A percentile compares a stretch with the other conserved stretches of the same genome.
Evolutionary conservation across 2,888 invertebrate species (phyloP).

Genomic region (Entomobrya multifasciata): DNA sequence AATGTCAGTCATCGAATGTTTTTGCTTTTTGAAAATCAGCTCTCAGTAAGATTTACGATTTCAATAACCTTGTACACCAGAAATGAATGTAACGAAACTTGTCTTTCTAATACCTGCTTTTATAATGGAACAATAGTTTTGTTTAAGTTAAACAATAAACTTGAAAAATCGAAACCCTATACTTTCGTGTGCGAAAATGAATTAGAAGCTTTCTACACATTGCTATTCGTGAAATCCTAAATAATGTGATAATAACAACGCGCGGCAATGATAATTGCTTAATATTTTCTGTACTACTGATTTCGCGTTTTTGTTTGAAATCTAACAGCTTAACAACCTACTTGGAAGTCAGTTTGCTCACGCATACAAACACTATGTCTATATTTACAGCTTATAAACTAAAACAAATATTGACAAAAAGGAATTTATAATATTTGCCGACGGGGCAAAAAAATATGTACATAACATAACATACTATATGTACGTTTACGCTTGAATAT

Average conservation of each 20-base stretch:
- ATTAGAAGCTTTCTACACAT: no score
- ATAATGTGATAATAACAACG: no score
- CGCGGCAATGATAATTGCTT: no score
- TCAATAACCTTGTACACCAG: no score
- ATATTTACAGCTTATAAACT: constrained; percentile 17
- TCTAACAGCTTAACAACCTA: constrained; percentile 46
- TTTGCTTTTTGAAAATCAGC: constrained; percentile 8
- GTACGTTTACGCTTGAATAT: not conserved
- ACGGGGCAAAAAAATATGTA: no score
- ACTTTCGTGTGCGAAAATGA: not conserved
- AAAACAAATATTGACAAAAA: constrained; percentile 57
- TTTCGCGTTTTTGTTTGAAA: constrained; percentile 25
- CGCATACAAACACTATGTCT: not conserved
- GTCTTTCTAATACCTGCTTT: not conserved
- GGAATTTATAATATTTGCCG: constrained; percentile 8
- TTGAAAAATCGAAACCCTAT: not conserved
- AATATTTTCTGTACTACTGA: no score
- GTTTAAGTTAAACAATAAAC: not conserved
- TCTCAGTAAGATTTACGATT: not conserved
- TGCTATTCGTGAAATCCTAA: no score
- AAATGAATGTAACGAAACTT: not conserved
- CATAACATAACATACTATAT: no score
- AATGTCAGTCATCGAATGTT: constrained; percentile 64
- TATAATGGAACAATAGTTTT: not conserved
- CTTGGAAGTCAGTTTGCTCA: not conserved